Percentiles rank a stretch among this genome's conserved stretches.
phyloP scores from a whole-genome alignment of 2,888 invertebrate genomes.

The Allolobophora icterica region DNA sequence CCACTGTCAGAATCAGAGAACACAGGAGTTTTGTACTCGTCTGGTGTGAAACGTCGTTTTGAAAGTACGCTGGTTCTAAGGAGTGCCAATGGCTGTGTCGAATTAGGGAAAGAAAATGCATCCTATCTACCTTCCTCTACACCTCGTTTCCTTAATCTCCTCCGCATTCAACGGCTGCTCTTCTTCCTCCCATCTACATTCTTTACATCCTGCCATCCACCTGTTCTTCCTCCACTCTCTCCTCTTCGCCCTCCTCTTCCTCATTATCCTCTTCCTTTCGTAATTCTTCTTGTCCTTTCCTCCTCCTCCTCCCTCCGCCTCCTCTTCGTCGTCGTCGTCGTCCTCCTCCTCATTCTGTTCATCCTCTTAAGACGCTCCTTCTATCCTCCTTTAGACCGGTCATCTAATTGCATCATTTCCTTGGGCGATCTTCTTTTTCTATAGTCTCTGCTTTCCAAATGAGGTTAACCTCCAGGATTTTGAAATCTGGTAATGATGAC shows the following conservation, averaged over 20 bases:
- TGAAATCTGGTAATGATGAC: no score
- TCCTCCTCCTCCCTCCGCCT: not conserved
- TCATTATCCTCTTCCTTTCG: not conserved
- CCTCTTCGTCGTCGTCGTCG: not conserved
- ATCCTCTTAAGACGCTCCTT: not conserved
- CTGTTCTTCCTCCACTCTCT: not conserved
- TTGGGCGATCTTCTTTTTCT: not conserved
- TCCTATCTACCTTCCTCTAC: not conserved
- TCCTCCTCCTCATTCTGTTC: not conserved
- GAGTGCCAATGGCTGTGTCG: not conserved
- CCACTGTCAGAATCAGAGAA: not conserved
- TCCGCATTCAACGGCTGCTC: not conserved
- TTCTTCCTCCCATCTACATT: not conserved
- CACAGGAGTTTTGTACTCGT: not conserved
- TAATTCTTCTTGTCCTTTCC: not conserved
- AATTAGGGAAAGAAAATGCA: not conserved
- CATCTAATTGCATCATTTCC: not conserved
- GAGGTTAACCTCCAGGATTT: not conserved
- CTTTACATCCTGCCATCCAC: not conserved
- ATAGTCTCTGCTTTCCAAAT: not conserved
- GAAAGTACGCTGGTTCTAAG: not conserved
- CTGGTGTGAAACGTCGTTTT: not conserved
- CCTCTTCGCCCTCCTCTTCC: not conserved
- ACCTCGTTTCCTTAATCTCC: not conserved
- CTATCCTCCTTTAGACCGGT: not conserved